Evolutionary conservation across 1,140 invertebrate genomes (phyloP).

Genomic region (Trinorchestia longiramus): DNA sequence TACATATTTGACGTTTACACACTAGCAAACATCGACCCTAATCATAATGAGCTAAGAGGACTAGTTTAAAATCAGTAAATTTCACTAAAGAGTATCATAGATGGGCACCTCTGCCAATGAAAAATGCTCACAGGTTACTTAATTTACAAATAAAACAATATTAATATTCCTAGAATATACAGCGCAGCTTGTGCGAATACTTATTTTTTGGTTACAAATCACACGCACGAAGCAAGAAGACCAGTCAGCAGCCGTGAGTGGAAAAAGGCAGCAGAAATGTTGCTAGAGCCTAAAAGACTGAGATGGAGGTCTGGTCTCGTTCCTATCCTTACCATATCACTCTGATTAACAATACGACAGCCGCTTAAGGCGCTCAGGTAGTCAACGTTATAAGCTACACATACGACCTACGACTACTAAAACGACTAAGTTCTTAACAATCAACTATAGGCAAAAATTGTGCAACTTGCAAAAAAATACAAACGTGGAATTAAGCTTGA

Average conservation of each 20-base stretch:
- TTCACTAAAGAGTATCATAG: neutral
- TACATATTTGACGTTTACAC: neutral
- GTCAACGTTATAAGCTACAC: neutral
- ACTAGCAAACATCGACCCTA: neutral
- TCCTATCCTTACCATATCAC: neutral
- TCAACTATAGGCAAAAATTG: neutral
- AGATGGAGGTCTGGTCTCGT: neutral
- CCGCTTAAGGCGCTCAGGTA: slow-evolving; percentile 33
- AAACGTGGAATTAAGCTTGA: neutral
- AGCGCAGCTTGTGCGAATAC: too few relatives aligned
- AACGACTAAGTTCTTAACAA: neutral
- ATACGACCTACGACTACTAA: neutral
- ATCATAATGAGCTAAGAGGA: neutral
- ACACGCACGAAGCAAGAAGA: too few relatives aligned
- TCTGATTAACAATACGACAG: slow-evolving; percentile 42
- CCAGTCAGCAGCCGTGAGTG: neutral
- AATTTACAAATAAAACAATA: neutral
- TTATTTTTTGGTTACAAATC: too few relatives aligned
- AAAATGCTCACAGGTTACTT: neutral
- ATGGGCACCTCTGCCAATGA: neutral
- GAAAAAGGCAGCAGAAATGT: neutral
- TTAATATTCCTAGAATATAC: neutral
- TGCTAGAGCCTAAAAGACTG: neutral
- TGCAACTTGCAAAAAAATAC: neutral
- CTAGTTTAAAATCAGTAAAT: neutral